A percentile compares a stretch with the other conserved stretches of the same genome.
These are phyloP conservation scores for Sphaerodactylus townsendi DNA, from an alignment of 2,113 vertebrate species.

Conservation along the genomic window DNA sequence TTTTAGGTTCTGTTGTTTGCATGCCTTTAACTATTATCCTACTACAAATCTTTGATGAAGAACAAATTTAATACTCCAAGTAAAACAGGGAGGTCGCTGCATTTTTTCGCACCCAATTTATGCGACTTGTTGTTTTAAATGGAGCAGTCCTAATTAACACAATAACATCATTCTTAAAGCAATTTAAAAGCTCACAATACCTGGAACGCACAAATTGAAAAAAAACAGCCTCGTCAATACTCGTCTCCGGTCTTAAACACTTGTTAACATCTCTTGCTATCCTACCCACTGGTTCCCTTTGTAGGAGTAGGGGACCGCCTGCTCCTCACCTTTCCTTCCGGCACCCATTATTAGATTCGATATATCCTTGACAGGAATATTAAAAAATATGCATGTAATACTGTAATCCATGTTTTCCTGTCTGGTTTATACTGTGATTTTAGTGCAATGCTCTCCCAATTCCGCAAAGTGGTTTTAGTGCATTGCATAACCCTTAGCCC, in stretches of 20 bases:
- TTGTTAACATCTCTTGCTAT: conserved; percentile 79
- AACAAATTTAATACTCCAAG: too few species aligned
- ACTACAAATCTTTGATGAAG: not conserved
- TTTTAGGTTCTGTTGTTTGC: not conserved
- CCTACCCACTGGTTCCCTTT: conserved; percentile 81
- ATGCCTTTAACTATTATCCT: not conserved
- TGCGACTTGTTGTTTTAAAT: not conserved
- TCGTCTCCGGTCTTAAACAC: conserved; percentile 80
- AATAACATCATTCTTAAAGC: not conserved
- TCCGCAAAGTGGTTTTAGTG: too few species aligned
- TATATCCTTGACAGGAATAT: conserved; percentile 72
- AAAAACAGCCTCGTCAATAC: not conserved
- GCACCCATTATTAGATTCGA: conserved; percentile 65
- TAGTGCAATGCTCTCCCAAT: too few species aligned
- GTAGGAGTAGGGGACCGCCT: conserved; percentile 82
- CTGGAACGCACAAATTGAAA: not conserved
- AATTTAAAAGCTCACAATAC: too few species aligned
- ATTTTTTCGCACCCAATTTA: not conserved
- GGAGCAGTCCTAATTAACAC: not conserved
- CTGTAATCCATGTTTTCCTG: too few species aligned
- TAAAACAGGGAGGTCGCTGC: not conserved
- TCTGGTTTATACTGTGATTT: too few species aligned
- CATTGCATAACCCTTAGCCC: too few species aligned
- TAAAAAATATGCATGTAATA: not conserved
- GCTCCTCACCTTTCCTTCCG: conserved; percentile 61